Percentiles rank a stretch among this genome's conserved stretches.
phyloP scores from a whole-genome alignment of 2,113 vertebrate genomes.

The Mastomys coucha region DNA sequence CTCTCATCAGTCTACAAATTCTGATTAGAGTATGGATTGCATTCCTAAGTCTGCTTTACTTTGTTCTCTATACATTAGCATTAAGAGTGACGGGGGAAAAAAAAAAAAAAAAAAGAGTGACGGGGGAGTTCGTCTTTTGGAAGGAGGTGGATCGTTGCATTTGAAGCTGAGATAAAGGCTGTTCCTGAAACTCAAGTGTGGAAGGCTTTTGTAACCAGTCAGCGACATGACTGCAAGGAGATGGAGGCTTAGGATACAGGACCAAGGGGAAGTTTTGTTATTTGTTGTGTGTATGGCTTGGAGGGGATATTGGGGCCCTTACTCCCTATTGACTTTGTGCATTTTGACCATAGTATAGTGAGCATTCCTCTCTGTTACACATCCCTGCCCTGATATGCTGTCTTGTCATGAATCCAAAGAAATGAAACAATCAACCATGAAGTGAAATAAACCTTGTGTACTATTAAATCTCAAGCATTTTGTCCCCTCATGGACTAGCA shows the following conservation, averaged over 20 bases:
- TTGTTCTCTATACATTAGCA: neutral
- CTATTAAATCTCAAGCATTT: neutral
- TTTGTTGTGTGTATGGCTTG: too few species aligned
- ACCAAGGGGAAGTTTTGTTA: neutral
- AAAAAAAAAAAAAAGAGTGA: too few species aligned
- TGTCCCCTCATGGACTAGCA: neutral
- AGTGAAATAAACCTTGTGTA: neutral
- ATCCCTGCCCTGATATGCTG: too few species aligned
- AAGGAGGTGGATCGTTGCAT: neutral
- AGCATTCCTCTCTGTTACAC: neutral
- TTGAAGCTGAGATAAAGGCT: neutral
- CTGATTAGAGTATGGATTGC: too few species aligned
- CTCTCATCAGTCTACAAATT: rapidly evolving
- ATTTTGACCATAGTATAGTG: neutral
- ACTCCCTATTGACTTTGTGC: neutral
- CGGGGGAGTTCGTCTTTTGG: neutral
- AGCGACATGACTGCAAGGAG: too few species aligned
- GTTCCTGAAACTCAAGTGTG: neutral
- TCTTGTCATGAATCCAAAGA: neutral
- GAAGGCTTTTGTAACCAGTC: neutral
- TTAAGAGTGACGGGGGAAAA: too few species aligned
- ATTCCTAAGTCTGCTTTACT: neutral
- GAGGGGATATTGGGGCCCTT: neutral
- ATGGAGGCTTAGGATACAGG: neutral
- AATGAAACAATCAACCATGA: too few species aligned